These are phyloP conservation scores for Cydia splendana DNA, from an alignment of 1,140 invertebrate species.

Conservation along the genomic window DNA sequence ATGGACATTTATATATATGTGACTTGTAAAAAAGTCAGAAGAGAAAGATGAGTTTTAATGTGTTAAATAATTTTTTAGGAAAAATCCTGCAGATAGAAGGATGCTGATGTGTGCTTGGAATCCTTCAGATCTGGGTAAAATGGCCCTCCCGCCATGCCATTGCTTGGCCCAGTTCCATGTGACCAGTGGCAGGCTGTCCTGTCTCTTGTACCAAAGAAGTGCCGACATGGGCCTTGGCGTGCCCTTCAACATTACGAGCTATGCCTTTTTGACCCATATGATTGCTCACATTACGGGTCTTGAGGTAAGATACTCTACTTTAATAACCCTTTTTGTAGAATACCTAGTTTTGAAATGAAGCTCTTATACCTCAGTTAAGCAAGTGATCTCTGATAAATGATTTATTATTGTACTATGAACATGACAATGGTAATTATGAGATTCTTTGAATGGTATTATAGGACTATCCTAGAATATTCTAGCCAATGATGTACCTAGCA, in stretches of 20 bases:
- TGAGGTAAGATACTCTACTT: conserved; percentile 78
- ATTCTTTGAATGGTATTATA: too few relatives aligned
- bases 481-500: not conserved
- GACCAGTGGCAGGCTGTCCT: conserved; percentile 89
- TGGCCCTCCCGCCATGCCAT: conserved; percentile 99
- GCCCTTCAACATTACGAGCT: conserved; percentile 99
- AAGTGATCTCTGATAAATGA: too few relatives aligned
- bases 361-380: too few relatives aligned
- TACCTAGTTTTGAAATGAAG: too few relatives aligned
- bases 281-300: conserved; percentile 96
- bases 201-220: conserved; percentile 97
- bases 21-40: not conserved
- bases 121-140: conserved; percentile 91
- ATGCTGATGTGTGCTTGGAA: conserved; percentile 99
- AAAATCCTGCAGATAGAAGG: conserved; percentile 91
- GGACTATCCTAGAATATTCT: too few relatives aligned
- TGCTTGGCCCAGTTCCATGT: conserved; percentile 98
- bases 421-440: too few relatives aligned
- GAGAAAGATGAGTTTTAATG: too few relatives aligned
- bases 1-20: not conserved
- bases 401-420: too few relatives aligned
- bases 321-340: too few relatives aligned
- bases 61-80: conserved; percentile 59
- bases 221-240: conserved; percentile 99
- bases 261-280: conserved; percentile 97